Evolutionary conservation across 2,797 vertebrate species (phyloP), one percentile per base, ranked within the genome.

Genomic region (Anableps anableps): DNA sequence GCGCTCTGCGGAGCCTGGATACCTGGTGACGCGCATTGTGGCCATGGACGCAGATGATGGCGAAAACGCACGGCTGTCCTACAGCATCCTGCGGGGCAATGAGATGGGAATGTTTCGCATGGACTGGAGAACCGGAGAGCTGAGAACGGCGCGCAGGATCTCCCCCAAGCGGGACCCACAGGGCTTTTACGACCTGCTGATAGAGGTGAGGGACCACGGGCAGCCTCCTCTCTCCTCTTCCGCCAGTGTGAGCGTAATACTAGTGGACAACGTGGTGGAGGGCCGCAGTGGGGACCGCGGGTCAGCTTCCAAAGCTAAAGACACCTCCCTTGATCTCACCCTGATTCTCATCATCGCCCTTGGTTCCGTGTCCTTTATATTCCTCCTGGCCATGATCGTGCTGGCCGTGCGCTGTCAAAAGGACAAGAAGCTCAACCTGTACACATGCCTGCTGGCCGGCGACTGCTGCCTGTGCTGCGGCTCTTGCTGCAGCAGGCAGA

Each of bases 291-390:
- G 95, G 50, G 96, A 97, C 1, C 86, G 96, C 0, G 95, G 97
- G 14, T 95, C 97, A 0, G 92, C 95, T 21, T 94, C 94, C 62
- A 95, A 92, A 83, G 92, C 96, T 1, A 96, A 95, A 83, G 98
- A 99, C 85, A 96, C 95, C 80, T 97, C 97, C 1, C 96, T 99
- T 60, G 98, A 99, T 92, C 96, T 99, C 87, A 99, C 98, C 0
- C 97, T 99, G 76, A 99, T 99, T 86, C 97, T 99, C 85, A 99
- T 99, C 92, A 99, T 99, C 76, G 98, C 98, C 2, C 91, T 99
- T 88, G 98, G 98, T 84, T 99, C 98, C 0, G 97, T 99, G 68
- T 99, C 98, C 51, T 99, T 99, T 90, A 93, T 99, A 83, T 99
- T 99, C 90, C 96, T 99, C 23, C 92, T 99, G 90, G 98, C 98